Evolutionary conservation across 2,797 vertebrate species (phyloP).

Genomic region (Discoglossus pictus): DNA sequence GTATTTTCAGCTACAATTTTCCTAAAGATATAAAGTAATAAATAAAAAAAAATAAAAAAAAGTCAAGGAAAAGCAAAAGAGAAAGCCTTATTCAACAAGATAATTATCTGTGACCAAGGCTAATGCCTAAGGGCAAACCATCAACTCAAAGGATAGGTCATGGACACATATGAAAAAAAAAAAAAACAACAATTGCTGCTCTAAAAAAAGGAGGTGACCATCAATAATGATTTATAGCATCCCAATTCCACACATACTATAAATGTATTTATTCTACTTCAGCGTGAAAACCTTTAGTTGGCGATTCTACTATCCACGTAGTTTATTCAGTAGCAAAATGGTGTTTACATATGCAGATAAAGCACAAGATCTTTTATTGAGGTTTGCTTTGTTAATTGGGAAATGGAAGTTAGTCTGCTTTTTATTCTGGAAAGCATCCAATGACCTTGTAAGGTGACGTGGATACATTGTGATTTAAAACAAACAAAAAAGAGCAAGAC

Average conservation of each 20-base stretch:
- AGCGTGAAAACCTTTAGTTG: too few species aligned
- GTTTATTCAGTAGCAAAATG: constrained; percentile 35
- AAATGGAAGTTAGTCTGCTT: constrained; percentile 10
- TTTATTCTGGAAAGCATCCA: constrained; percentile 1
- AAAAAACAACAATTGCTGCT: not conserved
- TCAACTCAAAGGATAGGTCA: constrained; percentile 17
- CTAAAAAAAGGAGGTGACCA: too few species aligned
- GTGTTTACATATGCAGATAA: constrained; percentile 39
- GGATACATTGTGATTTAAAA: too few species aligned
- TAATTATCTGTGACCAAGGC: constrained; percentile 19
- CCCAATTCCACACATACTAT: too few species aligned
- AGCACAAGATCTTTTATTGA: constrained; percentile 31
- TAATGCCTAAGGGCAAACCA: constrained; percentile 15
- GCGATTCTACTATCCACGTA: constrained; percentile 4
- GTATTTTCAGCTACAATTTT: constrained; percentile 13
- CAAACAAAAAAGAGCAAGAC: too few species aligned
- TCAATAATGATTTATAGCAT: too few species aligned
- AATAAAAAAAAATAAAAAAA: too few species aligned
- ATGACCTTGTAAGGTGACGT: constrained; percentile 14
- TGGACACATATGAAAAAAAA: constrained; percentile 6
- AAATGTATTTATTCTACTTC: too few species aligned
- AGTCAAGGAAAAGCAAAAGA: too few species aligned
- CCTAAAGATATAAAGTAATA: constrained; percentile 35
- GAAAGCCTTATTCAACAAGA: constrained; percentile 14
- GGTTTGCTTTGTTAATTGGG: constrained; percentile 19